Conservation (phyloP, 2,888 invertebrate genomes). For the Lathronympha strigana region DNA sequence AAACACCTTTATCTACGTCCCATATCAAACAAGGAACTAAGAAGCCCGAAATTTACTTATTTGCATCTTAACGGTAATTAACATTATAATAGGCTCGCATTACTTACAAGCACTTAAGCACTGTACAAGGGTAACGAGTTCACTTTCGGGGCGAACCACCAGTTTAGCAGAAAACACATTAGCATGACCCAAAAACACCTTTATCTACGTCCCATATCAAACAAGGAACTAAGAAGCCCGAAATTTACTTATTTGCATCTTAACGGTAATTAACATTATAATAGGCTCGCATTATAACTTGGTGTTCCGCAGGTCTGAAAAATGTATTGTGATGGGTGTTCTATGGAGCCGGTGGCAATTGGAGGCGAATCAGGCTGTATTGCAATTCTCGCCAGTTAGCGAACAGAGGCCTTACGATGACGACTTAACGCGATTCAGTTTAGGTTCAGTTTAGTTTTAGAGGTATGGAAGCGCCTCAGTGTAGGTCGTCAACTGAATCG, state of each 20-base stretch:
- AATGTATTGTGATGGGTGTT: slow-evolving; percentile 2
- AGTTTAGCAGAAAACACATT: no score
- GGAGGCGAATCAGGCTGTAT: background rate
- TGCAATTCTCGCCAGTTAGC: background rate
- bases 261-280: slow-evolving; percentile 35
- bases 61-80: slow-evolving; percentile 34
- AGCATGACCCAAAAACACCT: no score
- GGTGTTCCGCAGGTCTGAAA: background rate
- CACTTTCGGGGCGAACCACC: no score
- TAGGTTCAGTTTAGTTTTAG: no score
- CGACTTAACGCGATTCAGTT: no score
- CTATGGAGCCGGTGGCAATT: slow-evolving; percentile 25
- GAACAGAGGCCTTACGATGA: background rate
- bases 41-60: slow-evolving; percentile 21
- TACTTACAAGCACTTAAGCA: no score
- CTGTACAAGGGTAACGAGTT: no score
- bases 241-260: slow-evolving; percentile 32
- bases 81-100: slow-evolving; percentile 28
- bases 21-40: slow-evolving; percentile 23
- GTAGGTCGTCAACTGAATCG: no score
- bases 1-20: slow-evolving; percentile 7
- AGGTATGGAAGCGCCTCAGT: no score
- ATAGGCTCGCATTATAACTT: slow-evolving; percentile 10
- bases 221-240: slow-evolving; percentile 11
- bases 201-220: slow-evolving; percentile 24